A percentile compares a stretch with the other conserved stretches of the same genome.
These are phyloP conservation scores for Sycobia sp. DNA, from an alignment of 1,140 invertebrate species.

Conservation along the genomic window DNA sequence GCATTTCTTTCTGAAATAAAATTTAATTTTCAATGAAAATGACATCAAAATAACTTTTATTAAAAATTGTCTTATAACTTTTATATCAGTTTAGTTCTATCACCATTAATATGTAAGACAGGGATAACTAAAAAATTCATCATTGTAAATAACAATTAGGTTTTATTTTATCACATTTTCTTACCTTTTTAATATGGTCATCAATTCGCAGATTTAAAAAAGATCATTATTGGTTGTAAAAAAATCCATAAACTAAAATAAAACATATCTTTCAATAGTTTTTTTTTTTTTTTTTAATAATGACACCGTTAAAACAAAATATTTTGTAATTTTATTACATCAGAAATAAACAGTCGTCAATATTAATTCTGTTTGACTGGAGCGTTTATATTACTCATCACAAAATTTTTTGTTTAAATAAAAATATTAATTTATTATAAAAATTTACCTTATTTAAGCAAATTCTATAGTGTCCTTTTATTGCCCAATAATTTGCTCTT, in stretches of 20 bases:
- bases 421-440: background rate
- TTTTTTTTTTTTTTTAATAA: no score
- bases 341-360: slow-evolving; percentile 40
- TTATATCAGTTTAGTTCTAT: slow-evolving; percentile 42
- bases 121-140: slow-evolving; percentile 53
- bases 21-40: no score
- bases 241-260: no score
- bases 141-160: slow-evolving; percentile 30
- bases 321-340: background rate
- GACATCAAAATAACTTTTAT: no score
- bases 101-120: slow-evolving; percentile 49
- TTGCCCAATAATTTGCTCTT: background rate
- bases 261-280: no score
- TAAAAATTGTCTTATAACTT: no score
- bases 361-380: slow-evolving; percentile 47
- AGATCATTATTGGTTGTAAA: background rate
- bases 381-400: slow-evolving; percentile 42
- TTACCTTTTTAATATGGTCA: background rate
- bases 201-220: slow-evolving; percentile 4
- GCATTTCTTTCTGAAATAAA: background rate
- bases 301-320: background rate
- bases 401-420: background rate
- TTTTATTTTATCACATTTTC: slow-evolving; percentile 1
- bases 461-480: background rate
- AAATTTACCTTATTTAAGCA: background rate